Conservation (phyloP, 2,797 vertebrate genomes). For the Siniperca scherzeri region DNA sequence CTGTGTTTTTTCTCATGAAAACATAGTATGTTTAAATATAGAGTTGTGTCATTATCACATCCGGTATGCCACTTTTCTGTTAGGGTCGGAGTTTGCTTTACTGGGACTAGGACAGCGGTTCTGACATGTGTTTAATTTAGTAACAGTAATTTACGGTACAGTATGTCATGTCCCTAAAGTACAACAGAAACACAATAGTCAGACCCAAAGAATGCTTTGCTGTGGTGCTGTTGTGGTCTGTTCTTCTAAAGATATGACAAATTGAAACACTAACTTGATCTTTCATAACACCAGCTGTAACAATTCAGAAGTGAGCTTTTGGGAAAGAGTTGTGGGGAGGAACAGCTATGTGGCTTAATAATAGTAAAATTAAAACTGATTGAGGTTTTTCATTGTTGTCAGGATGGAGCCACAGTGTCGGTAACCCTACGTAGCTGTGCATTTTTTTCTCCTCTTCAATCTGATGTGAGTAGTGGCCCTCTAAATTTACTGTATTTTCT, state of each 20-base stretch:
- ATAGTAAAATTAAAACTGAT: conserved; percentile 12
- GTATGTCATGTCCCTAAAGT: conserved; percentile 5
- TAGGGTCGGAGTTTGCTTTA: neutral
- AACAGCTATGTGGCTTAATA: conserved; percentile 19
- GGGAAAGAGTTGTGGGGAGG: neutral
- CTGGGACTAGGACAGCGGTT: neutral
- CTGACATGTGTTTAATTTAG: conserved; percentile 35
- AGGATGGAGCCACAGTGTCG: neutral
- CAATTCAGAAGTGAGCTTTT: neutral
- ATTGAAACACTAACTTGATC: conserved; percentile 3
- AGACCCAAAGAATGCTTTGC: conserved; percentile 48
- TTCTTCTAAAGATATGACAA: conserved; percentile 17
- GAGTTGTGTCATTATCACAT: conserved; percentile 9
- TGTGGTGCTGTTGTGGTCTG: conserved; percentile 32
- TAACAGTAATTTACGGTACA: conserved; percentile 27
- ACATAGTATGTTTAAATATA: neutral
- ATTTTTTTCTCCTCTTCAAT: neutral
- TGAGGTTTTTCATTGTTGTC: conserved; percentile 7
- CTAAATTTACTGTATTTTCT: neutral
- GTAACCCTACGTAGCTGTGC: neutral
- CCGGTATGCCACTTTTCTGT: neutral
- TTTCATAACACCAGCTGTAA: conserved; percentile 19
- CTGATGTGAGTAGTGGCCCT: neutral
- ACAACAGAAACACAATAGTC: conserved; percentile 32
- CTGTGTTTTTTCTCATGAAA: neutral